Evolutionary conservation across 2,888 invertebrate genomes (phyloP).

Genomic region (Scaptomyza flava): DNA sequence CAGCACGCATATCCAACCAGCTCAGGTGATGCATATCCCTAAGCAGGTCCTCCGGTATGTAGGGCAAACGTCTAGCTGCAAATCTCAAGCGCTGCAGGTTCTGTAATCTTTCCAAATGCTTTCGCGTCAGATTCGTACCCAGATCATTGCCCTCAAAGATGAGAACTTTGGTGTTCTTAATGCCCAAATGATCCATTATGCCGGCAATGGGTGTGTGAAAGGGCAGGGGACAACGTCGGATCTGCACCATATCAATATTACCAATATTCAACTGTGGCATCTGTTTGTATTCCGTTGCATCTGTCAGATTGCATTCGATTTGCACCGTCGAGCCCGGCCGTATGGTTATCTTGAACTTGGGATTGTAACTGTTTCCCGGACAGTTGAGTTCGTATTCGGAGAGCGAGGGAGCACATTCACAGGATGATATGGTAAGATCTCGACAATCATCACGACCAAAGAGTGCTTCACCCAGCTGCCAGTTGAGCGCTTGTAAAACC

Average conservation of each 20-base stretch:
- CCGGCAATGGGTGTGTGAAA: constrained; percentile 84
- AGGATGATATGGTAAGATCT: constrained; percentile 71
- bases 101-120: constrained; percentile 87
- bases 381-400: constrained; percentile 82
- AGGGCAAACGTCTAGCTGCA: constrained; percentile 87
- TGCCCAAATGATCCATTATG: constrained; percentile 82
- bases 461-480: constrained; percentile 30
- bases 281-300: constrained; percentile 75
- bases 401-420: constrained; percentile 79
- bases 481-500: constrained; percentile 41
- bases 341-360: constrained; percentile 80
- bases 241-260: constrained; percentile 77
- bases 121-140: constrained; percentile 86
- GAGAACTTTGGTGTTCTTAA: constrained; percentile 83
- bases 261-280: constrained; percentile 82
- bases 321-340: constrained; percentile 76
- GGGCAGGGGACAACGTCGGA: constrained; percentile 83
- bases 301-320: constrained; percentile 81
- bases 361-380: constrained; percentile 74
- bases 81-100: constrained; percentile 86
- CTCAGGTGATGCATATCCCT: constrained; percentile 87
- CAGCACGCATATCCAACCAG: constrained; percentile 87
- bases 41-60: constrained; percentile 87
- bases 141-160: constrained; percentile 86
- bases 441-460: constrained; percentile 78